These are phyloP conservation scores for Delphinapterus leucas DNA, from an alignment of 2,113 vertebrate species.

Conservation along the genomic window DNA sequence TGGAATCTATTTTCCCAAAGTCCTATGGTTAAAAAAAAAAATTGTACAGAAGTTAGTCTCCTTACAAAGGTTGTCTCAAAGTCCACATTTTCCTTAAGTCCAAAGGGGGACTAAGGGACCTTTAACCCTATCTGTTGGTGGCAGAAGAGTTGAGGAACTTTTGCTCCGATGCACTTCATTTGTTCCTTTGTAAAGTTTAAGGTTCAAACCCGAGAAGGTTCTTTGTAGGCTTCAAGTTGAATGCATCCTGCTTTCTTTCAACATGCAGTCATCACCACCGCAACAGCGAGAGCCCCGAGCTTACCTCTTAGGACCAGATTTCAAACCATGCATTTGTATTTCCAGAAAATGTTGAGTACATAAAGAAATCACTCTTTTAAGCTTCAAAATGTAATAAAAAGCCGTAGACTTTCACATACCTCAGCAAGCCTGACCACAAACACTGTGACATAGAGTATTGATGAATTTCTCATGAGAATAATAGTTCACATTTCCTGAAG, in stretches of 20 bases:
- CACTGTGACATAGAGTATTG: not conserved
- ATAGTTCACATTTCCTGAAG: not conserved
- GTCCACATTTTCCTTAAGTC: constrained; percentile 15
- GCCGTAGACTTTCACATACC: not conserved
- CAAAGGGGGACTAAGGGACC: not conserved
- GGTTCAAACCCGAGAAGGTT: constrained; percentile 10
- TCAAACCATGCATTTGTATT: constrained; percentile 27
- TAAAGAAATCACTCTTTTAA: constrained; percentile 43
- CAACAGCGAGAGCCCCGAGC: not conserved
- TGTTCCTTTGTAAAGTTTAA: constrained; percentile 47
- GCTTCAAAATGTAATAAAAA: constrained; percentile 14
- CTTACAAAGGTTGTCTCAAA: constrained; percentile 22
- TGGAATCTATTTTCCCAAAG: constrained; percentile 32
- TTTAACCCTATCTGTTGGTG: constrained; percentile 34
- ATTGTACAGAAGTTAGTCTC: not conserved
- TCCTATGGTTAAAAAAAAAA: not conserved
- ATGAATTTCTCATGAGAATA: not conserved
- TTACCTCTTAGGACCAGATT: constrained; percentile 24
- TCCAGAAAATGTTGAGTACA: constrained; percentile 38
- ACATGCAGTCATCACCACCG: not conserved
- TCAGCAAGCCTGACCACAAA: not conserved
- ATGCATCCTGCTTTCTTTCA: constrained; percentile 21
- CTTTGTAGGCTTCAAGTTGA: not conserved
- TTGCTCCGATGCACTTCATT: not conserved
- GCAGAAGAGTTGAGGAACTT: constrained; percentile 46